phyloP scores from a whole-genome alignment of 2,888 invertebrate genomes.

The Dioctria linearis region DNA sequence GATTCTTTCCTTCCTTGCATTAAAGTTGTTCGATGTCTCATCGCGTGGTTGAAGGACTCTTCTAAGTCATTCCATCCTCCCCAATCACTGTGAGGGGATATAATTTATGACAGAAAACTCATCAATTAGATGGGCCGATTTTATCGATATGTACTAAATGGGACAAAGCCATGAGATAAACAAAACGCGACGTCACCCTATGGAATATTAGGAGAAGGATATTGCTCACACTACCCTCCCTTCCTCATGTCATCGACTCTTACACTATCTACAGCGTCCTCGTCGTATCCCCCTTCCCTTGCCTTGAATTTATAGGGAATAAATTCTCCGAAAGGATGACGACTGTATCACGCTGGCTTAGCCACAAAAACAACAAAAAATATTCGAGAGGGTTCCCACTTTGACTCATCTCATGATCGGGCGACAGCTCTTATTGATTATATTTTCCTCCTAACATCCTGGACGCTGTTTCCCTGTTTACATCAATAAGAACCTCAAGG shows the following conservation, averaged over 20 bases:
- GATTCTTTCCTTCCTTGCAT: conserved; percentile 35
- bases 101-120: conserved; percentile 52
- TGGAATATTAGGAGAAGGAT: background rate
- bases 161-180: conserved; percentile 50
- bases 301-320: background rate
- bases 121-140: conserved; percentile 49
- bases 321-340: conserved; percentile 17
- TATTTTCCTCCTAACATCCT: background rate
- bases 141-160: conserved; percentile 48
- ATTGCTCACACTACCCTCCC: too few species aligned
- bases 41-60: background rate
- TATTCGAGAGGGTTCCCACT: background rate
- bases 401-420: background rate
- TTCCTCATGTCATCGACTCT: too few species aligned
- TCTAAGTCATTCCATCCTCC: background rate
- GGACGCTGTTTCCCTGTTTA: background rate
- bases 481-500: background rate
- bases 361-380: too few species aligned
- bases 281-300: background rate
- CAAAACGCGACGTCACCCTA: conserved; percentile 44
- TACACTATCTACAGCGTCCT: background rate
- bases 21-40: conserved; percentile 5
- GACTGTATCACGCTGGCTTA: background rate
- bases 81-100: background rate
- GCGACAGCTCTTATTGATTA: conserved; percentile 18